Evolutionary conservation across 1,140 invertebrate species (phyloP).

Genomic region (Scylla paramamosain): DNA sequence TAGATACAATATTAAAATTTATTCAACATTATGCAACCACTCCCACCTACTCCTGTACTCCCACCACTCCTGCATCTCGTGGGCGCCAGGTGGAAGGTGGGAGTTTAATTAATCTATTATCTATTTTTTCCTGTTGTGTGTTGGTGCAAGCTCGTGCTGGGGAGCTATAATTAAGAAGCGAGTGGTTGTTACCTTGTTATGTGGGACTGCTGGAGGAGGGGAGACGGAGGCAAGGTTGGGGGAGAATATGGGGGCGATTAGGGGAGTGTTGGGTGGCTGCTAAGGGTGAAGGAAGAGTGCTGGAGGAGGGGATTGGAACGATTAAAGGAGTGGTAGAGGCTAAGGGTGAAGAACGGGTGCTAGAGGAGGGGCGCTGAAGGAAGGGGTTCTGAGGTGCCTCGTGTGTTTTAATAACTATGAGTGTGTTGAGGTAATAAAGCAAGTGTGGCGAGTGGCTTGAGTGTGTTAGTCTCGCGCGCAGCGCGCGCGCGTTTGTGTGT

Average conservation of each 20-base stretch:
- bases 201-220: not conserved
- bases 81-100: not conserved
- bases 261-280: too few relatives aligned
- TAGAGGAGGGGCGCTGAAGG: not conserved
- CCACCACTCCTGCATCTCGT: not conserved
- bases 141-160: not conserved
- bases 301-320: too few relatives aligned
- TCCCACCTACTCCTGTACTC: not conserved
- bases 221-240: not conserved
- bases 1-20: too few relatives aligned
- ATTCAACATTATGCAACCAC: not conserved
- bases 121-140: not conserved
- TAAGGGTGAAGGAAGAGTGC: too few relatives aligned
- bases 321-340: too few relatives aligned
- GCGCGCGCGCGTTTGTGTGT: too few relatives aligned
- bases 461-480: too few relatives aligned
- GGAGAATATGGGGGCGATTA: not conserved
- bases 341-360: too few relatives aligned
- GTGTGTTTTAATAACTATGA: too few relatives aligned
- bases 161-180: not conserved
- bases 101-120: not conserved
- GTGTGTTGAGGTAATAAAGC: too few relatives aligned
- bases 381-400: not conserved
- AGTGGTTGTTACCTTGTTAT: not conserved
- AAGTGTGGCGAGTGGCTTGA: too few relatives aligned